phyloP scores from a whole-genome alignment of 2,113 vertebrate genomes.

The Paraplagusia blochii region DNA sequence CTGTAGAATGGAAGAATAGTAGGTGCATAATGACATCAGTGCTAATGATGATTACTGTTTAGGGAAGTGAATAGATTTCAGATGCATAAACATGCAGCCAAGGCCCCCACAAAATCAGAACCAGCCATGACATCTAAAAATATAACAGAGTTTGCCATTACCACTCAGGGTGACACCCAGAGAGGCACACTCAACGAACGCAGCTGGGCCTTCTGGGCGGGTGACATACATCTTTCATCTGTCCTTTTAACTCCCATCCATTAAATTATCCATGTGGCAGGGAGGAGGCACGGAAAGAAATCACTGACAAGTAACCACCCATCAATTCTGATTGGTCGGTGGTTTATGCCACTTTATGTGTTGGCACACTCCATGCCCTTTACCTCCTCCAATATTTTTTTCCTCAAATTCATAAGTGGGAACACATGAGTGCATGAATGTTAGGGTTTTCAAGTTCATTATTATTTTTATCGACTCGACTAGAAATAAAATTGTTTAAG shows the following conservation, averaged over 20 bases:
- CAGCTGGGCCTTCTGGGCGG: conserved; percentile 42
- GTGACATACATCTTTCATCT: conserved; percentile 32
- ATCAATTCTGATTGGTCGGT: conserved; percentile 46
- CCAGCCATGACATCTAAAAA: conserved; percentile 60
- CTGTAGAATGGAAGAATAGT: conserved; percentile 69
- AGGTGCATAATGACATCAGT: conserved; percentile 78
- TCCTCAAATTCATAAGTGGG: conserved; percentile 25
- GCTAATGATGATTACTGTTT: conserved; percentile 76
- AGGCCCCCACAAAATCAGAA: conserved; percentile 45
- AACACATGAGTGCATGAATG: conserved; percentile 21
- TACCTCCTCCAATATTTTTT: conserved; percentile 33
- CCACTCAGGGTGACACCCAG: conserved; percentile 40
- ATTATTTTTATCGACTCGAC: conserved; percentile 20
- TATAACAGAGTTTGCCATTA: conserved; percentile 24
- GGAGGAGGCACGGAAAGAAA: conserved; percentile 46
- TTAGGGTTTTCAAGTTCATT: conserved; percentile 26
- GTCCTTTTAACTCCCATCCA: conserved; percentile 42
- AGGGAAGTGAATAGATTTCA: conserved; percentile 54
- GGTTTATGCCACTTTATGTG: conserved; percentile 36
- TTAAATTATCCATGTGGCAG: conserved; percentile 35
- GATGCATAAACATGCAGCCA: conserved; percentile 42
- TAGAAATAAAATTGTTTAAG: conserved; percentile 14
- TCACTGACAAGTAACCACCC: conserved; percentile 42
- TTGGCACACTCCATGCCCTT: conserved; percentile 25
- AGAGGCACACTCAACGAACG: conserved; percentile 24